Conservation (phyloP, 2,797 vertebrate species). For the Vespertilio murinus region DNA sequence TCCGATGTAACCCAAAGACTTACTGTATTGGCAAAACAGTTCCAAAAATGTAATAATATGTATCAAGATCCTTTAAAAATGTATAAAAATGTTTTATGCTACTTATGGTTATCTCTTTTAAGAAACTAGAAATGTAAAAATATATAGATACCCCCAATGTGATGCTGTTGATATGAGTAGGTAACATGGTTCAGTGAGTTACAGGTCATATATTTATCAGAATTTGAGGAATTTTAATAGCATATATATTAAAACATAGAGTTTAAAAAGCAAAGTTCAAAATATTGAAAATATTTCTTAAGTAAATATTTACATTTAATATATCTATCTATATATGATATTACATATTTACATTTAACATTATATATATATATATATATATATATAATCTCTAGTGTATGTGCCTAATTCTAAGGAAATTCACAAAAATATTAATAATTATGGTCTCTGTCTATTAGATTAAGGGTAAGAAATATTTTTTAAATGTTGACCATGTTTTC, state of each 20-base stretch:
- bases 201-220: not conserved
- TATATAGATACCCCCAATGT: not conserved
- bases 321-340: too few relatives aligned
- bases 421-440: conserved; percentile 32
- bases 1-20: too few relatives aligned
- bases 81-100: not conserved
- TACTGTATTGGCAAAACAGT: not conserved
- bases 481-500: not conserved
- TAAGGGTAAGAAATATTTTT: not conserved
- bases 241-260: not conserved
- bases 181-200: not conserved
- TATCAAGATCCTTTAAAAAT: not conserved
- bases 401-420: not conserved
- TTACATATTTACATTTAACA: not conserved
- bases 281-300: conserved; percentile 17
- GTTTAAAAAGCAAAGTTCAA: conserved; percentile 5
- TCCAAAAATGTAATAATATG: not conserved
- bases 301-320: not conserved
- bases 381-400: not conserved
- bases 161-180: not conserved
- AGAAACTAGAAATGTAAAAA: not conserved
- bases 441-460: not conserved
- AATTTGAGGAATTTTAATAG: not conserved
- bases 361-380: not conserved
- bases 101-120: not conserved